A percentile compares a stretch with the other conserved stretches of the same genome.
phyloP scores from a whole-genome alignment of 2,888 invertebrate genomes.

The Melikaiella ostensackeni region DNA sequence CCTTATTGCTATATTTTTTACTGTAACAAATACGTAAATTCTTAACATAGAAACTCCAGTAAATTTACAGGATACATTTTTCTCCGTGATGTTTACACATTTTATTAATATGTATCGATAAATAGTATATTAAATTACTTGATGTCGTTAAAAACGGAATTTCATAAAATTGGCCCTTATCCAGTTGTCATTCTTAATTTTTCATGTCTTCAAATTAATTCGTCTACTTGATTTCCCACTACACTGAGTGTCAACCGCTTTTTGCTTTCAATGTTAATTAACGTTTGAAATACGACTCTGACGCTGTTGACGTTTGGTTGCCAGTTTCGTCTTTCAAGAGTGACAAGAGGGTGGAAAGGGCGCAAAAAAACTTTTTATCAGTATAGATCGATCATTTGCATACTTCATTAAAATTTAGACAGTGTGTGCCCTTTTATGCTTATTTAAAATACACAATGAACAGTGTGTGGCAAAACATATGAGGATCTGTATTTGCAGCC shows the following conservation, averaged over 20 bases:
- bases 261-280: background rate
- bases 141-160: no score
- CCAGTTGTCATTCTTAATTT: no score
- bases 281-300: background rate
- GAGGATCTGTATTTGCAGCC: constrained; percentile 53
- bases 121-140: no score
- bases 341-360: background rate
- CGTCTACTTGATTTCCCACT: background rate
- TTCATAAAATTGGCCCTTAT: no score
- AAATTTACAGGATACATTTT: no score
- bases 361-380: background rate
- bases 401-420: constrained; percentile 13
- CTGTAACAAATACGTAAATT: no score
- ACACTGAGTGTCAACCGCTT: no score
- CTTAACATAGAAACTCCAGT: no score
- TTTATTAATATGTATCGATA: no score
- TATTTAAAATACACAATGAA: constrained; percentile 2
- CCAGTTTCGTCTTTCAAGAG: background rate
- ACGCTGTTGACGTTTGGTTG: background rate
- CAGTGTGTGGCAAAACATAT: constrained; percentile 44
- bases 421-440: background rate
- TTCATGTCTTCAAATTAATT: no score
- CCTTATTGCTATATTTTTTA: no score
- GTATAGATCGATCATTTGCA: background rate
- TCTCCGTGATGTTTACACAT: no score